Percentiles rank a stretch among this genome's conserved stretches.
Evolutionary conservation across 2,888 invertebrate species (phyloP).

Genomic region (Trissoscelio sp.): DNA sequence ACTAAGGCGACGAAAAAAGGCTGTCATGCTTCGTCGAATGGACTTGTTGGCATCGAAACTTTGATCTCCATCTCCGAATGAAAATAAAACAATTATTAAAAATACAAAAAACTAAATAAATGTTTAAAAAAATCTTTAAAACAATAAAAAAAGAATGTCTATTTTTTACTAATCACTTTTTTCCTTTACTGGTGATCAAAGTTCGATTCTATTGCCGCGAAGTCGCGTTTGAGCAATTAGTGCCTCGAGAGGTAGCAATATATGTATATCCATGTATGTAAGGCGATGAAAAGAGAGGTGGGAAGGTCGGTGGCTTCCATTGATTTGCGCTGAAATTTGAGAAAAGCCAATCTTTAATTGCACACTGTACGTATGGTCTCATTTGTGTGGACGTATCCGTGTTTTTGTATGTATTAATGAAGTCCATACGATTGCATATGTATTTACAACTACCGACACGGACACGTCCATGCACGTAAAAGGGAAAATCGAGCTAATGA

Average conservation of each 20-base stretch:
- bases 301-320: slow-evolving; percentile 53
- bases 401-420: slow-evolving; percentile 16
- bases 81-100: slow-evolving; percentile 18
- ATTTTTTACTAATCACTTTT: slow-evolving; percentile 33
- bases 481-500: slow-evolving; percentile 20
- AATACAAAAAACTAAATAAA: slow-evolving; percentile 33
- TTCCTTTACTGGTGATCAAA: slow-evolving; percentile 43
- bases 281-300: slow-evolving; percentile 49
- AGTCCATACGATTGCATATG: slow-evolving; percentile 10
- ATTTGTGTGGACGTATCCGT: slow-evolving; percentile 59
- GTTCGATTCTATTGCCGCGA: slow-evolving; percentile 45
- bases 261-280: slow-evolving; percentile 73
- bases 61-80: slow-evolving; percentile 38
- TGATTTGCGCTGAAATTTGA: slow-evolving; percentile 44
- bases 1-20: slow-evolving; percentile 64
- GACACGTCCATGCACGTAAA: neutral
- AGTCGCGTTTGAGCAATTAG: slow-evolving; percentile 72
- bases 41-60: slow-evolving; percentile 48
- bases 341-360: slow-evolving; percentile 37
- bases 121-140: slow-evolving; percentile 10
- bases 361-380: slow-evolving; percentile 63
- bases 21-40: slow-evolving; percentile 62
- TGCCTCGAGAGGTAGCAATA: slow-evolving; percentile 75
- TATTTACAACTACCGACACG: slow-evolving; percentile 9
- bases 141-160: neutral